Conservation (phyloP, 2,113 vertebrate species). For the Trogon surrucura region DNA sequence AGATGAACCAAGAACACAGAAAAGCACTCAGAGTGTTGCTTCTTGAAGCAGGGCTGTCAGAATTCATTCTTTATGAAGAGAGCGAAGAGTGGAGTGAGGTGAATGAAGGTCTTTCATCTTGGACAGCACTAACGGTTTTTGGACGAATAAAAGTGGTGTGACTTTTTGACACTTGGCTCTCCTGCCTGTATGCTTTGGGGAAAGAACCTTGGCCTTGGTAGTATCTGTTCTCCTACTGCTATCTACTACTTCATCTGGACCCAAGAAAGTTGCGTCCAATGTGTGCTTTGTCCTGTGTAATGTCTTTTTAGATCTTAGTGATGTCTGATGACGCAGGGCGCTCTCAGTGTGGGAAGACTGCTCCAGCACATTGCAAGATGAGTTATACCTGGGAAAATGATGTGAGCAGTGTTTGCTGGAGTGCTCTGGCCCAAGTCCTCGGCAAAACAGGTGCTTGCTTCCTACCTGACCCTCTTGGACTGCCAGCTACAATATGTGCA, state of each 20-base stretch:
- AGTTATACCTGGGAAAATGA: not conserved
- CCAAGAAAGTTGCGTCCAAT: not conserved
- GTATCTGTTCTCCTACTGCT: not conserved
- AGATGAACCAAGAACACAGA: not conserved
- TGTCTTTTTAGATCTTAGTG: not conserved
- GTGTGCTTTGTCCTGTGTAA: not conserved
- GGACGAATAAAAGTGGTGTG: not conserved
- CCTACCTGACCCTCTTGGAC: rapidly evolving
- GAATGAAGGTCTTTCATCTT: not conserved
- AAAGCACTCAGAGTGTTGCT: not conserved
- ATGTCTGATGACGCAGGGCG: not conserved
- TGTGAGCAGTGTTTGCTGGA: not conserved
- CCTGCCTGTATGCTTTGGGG: not conserved
- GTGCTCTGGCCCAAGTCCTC: not conserved
- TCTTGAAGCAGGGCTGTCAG: not conserved
- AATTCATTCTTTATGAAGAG: not conserved
- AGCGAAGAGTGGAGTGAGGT: not conserved
- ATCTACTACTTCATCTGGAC: not conserved
- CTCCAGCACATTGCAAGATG: rapidly evolving
- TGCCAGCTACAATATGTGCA: not conserved
- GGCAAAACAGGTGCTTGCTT: not conserved
- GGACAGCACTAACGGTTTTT: not conserved
- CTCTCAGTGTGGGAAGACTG: not conserved
- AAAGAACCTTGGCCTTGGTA: not conserved
- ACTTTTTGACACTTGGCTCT: not conserved